Base-by-base conservation (phyloP, 2,888 invertebrate species). In the Suillia variegata region DNA sequence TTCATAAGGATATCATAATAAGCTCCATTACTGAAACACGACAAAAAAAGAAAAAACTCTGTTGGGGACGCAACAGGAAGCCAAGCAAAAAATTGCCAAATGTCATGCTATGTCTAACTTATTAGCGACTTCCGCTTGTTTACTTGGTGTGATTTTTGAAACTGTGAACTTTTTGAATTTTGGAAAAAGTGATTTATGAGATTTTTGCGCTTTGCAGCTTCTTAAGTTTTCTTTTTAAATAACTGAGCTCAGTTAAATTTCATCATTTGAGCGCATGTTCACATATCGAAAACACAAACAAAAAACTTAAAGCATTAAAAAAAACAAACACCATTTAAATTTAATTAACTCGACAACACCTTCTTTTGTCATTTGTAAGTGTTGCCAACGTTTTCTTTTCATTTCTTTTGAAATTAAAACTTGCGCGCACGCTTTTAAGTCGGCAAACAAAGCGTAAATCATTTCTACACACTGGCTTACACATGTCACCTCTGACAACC, bases 371-470 rank as follows among this genome's bases (percentile, higher is more conserved):
- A 67, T 69, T 66, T 65, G 69, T 69, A 71, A 71, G 69, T 71
- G 71, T 70, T 72, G 70, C 70, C 72, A 70, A 60, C 22, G 20
- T 33, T 61, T 65, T 60, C 59, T 61, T 56, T 34, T 53, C 17
- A 12, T 34, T 52, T 42, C 18, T 63, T 66, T 66, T 69, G 67
- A 69, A 70, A 70, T 65, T 73, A 73, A 73, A 73, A 71, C 58
- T n/a, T 65, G 59, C 73, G 70, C 68, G 67, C 70, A 72, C 68
- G 73, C 57, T 73, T 71, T 73, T 71, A 73, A 71, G 73, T 73
- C 70, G 73, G 64, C 71, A 72, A 72, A 73, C 72, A 72, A 72
- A 73, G 73, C 72, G 73, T 73, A 71, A 72, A 72, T 72, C 73
- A 72, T 72, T 73, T 72, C 67, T 66, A 64, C 71, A 70, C 73